Evolutionary conservation across 2,113 vertebrate species (phyloP).

Genomic region (Amblyornis subalaris): DNA sequence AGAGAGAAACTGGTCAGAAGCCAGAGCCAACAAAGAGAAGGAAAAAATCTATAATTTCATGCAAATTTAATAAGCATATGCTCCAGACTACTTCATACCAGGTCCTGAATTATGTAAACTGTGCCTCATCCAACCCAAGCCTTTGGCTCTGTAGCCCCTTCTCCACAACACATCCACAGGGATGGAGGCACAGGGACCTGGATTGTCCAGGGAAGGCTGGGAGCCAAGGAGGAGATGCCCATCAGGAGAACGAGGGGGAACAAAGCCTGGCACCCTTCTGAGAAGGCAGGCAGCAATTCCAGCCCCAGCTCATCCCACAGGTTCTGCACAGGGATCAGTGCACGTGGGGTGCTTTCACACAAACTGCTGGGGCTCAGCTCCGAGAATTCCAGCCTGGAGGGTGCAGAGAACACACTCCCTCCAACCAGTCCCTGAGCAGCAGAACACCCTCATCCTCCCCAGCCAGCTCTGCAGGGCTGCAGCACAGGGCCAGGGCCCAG

Average conservation of each 20-base stretch:
- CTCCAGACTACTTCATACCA: not conserved
- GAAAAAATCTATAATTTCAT: not conserved
- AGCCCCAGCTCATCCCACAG: accelerated
- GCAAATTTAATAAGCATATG: conserved; percentile 40
- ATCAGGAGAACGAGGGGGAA: accelerated
- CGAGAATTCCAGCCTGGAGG: not conserved
- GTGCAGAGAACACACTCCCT: not conserved
- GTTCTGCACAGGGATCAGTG: not conserved
- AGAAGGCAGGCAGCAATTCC: not conserved
- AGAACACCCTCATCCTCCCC: not conserved
- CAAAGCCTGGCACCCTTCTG: not conserved
- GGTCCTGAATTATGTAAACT: not conserved
- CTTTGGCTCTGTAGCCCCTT: not conserved
- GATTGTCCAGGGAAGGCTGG: not conserved
- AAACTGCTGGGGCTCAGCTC: not conserved
- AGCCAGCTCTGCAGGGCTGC: not conserved
- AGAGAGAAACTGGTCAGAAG: not conserved
- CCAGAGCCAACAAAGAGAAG: not conserved
- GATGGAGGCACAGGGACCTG: not conserved
- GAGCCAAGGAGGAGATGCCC: not conserved
- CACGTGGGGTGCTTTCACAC: not conserved
- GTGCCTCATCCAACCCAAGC: not conserved
- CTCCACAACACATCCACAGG: not conserved
- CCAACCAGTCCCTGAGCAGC: not conserved
- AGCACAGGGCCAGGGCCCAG: not conserved